phyloP scores from a whole-genome alignment of 1,140 invertebrate species.

The Portunus trituberculatus region DNA sequence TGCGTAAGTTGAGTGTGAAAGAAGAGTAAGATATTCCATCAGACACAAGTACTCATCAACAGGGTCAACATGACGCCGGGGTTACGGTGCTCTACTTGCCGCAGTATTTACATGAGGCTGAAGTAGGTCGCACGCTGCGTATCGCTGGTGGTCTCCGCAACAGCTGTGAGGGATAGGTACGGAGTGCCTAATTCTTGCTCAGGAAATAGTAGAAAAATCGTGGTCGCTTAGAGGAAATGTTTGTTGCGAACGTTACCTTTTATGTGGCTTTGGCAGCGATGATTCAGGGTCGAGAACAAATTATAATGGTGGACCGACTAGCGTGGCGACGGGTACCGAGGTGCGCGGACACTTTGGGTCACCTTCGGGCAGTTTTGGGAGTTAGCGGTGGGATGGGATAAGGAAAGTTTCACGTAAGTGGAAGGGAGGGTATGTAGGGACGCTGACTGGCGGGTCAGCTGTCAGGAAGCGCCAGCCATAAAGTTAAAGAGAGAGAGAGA shows the following conservation, averaged over 20 bases:
- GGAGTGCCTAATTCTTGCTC: not conserved
- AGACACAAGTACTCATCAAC: not conserved
- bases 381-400: not conserved
- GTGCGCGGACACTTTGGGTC: not conserved
- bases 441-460: not conserved
- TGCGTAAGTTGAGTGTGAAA: too few species aligned
- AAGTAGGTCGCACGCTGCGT: not conserved
- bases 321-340: not conserved
- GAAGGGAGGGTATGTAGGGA: not conserved
- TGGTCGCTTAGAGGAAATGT: not conserved
- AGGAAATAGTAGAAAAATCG: not conserved
- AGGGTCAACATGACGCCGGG: not conserved
- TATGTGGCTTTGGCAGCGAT: not conserved
- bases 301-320: not conserved
- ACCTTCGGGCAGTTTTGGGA: not conserved
- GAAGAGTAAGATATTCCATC: too few species aligned
- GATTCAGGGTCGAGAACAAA: not conserved
- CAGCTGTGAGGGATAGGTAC: not conserved
- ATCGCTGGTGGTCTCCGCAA: not conserved
- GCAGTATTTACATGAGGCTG: not conserved
- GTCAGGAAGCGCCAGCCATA: not conserved
- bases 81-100: not conserved
- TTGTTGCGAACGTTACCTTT: not conserved
- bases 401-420: not conserved
- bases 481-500: not conserved